Evolutionary conservation across 2,113 vertebrate species (phyloP), one percentile per base, ranked within the genome.

Genomic region (Ochotona princeps): DNA sequence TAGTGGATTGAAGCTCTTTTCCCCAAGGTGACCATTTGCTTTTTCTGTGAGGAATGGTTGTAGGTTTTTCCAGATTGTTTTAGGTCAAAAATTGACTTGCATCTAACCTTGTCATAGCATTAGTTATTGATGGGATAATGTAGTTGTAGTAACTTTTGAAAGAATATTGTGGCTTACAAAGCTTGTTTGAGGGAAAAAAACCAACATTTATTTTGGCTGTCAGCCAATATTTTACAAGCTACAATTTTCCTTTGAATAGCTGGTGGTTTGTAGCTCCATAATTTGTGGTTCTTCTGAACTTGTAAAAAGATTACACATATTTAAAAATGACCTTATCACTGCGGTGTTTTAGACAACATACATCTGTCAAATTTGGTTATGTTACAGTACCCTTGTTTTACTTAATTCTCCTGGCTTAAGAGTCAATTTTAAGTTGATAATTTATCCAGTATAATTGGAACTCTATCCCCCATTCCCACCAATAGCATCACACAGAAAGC

Each of bases 251-350:
- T 94, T 95, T 96, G 95, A 95, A 86, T 94, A 96, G 92, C 83
- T 94, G 28, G 89, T 97, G 95, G 93, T 96, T 97, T 97, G 93
- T 94, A 96, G 73, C 93, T 92, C 91, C 93, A 87, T 97, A 97
- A 96, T 96, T 97, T 96, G 95, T 95, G 96, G 95, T 96, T 96
- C 80, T 96, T 96, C 88, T 96, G 96, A 95, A 95, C 95, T 96
- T 96, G 94, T 96, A 90, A 92, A 95, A 96, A 93, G 89, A 97
- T 93, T 95, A 90, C 51, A 93, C 61, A 74, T 94, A 94, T 94
- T 96, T 96, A 81, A 96, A 95, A 96, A 92, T 96, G 93, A 94
- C 95, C 93, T 84, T 96, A 94, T 94, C 75, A 93, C 84, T 95
- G 95, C 44, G 87, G 69, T 89, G 78, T 95, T 96, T 95, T 83